Percentiles rank a stretch among this genome's conserved stretches.
Conservation (phyloP, 2,113 vertebrate genomes). For the western clawed frog (Xenopus tropicalis) region UCB_Xtro_10.0 CM004447.2:25331501-25332000, state of each 20-base stretch:
- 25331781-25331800: constrained; percentile 28
- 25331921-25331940: constrained; percentile 11
- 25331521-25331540: no score
- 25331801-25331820: constrained; percentile 12
- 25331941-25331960: constrained; percentile 25
- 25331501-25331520: no score
- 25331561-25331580: no score
- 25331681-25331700: no score
- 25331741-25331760: background rate
- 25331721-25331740: no score
- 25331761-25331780: background rate
- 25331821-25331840: constrained; percentile 20
- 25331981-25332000: background rate
- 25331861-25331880: constrained; percentile 10
- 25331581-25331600: no score
- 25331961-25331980: constrained; percentile 4
- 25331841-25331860: constrained; percentile 35
- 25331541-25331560: no score
- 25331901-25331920: constrained; percentile 20
- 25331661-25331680: no score
- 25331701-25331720: no score
- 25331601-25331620: no score
- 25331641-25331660: no score
- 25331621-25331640: no score
- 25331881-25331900: constrained; percentile 21